Percentiles rank a stretch among this genome's conserved stretches.
phyloP scores from a whole-genome alignment of 2,797 vertebrate genomes.

The Poecilia wingei region DNA sequence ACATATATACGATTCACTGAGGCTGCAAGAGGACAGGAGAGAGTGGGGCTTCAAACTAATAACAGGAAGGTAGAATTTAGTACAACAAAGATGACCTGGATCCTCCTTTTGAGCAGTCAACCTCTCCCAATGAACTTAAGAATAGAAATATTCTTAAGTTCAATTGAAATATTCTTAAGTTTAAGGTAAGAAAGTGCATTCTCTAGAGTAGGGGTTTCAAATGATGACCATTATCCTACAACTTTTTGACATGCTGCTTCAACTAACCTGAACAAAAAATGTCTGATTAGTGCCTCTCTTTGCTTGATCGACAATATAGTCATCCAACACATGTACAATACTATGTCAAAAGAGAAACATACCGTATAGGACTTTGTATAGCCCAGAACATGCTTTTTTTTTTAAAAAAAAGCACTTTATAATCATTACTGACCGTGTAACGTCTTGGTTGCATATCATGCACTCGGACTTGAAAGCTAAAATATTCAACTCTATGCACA shows the following conservation, averaged over 20 bases:
- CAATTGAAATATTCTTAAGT: background rate
- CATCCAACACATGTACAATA: background rate
- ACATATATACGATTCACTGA: background rate
- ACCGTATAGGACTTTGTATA: background rate
- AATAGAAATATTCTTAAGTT: background rate
- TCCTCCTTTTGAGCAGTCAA: background rate
- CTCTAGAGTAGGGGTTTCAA: background rate
- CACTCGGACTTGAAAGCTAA: background rate
- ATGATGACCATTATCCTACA: background rate
- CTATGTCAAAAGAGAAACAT: background rate
- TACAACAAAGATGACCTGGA: background rate
- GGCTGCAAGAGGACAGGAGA: background rate
- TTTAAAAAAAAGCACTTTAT: background rate
- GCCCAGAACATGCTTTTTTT: background rate
- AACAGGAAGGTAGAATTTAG: background rate
- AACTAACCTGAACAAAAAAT: background rate
- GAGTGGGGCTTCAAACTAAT: background rate
- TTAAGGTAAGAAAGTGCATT: background rate
- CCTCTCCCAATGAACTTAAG: background rate
- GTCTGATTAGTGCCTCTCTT: background rate
- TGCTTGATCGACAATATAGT: background rate
- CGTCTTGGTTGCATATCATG: background rate
- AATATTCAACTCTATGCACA: conserved; percentile 14
- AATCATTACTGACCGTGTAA: background rate
- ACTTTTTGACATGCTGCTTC: background rate